Evolutionary conservation across 2,888 invertebrate species (phyloP).

Genomic region (Platycheirus albimanus): DNA sequence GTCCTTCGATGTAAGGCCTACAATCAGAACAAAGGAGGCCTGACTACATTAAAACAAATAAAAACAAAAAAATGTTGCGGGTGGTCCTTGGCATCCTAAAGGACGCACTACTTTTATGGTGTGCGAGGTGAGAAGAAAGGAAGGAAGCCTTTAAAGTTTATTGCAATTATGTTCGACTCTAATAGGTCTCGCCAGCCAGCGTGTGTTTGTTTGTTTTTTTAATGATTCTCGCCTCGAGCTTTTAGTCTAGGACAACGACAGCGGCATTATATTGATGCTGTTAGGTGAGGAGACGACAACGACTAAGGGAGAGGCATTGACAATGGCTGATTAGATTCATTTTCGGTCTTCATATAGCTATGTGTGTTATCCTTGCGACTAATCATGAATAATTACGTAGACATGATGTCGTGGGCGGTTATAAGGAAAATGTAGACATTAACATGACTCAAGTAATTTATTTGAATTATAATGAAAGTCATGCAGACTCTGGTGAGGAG

Average conservation of each 20-base stretch:
- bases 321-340: conserved; percentile 26
- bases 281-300: neutral
- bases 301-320: neutral
- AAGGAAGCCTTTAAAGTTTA: conserved; percentile 50
- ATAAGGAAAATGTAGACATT: neutral
- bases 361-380: conserved; percentile 45
- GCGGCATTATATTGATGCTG: no score
- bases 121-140: conserved; percentile 6
- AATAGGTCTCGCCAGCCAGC: conserved; percentile 3
- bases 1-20: conserved; percentile 12
- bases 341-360: conserved; percentile 21
- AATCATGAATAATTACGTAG: conserved; percentile 58
- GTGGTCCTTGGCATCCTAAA: neutral
- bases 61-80: neutral
- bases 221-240: neutral
- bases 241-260: conserved; percentile 5
- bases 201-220: conserved; percentile 21
- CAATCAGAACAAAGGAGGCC: neutral
- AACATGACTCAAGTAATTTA: neutral
- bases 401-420: no score
- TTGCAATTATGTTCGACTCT: conserved; percentile 41
- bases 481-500: neutral
- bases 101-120: neutral
- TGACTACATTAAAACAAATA: neutral
- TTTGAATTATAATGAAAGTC: conserved; percentile 7